phyloP scores from a whole-genome alignment of 2,888 invertebrate genomes.

The Ganaspis brasiliensis region DNA sequence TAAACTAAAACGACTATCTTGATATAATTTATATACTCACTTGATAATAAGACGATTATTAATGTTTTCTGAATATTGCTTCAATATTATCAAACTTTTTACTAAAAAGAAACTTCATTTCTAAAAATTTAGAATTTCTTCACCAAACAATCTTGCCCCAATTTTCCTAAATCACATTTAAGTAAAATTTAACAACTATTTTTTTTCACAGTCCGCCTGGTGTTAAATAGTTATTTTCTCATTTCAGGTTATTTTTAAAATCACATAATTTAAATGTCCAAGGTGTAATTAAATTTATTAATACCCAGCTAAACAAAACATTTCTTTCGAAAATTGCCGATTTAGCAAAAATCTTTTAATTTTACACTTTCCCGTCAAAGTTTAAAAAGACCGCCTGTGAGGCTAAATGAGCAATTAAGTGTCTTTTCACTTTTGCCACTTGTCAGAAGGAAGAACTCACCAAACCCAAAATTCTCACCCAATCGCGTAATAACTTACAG shows the following conservation, averaged over 20 bases:
- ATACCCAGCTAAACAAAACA: too few species aligned
- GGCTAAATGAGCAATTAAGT: conserved; percentile 34
- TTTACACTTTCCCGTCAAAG: conserved; percentile 3
- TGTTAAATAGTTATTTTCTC: too few species aligned
- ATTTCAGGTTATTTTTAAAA: conserved; percentile 47
- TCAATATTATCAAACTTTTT: not conserved
- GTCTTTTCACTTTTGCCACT: conserved; percentile 18
- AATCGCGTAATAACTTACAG: conserved; percentile 37
- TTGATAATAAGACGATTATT: conserved; percentile 7
- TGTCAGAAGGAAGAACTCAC: not conserved
- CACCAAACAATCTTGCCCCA: too few species aligned
- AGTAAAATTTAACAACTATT: too few species aligned
- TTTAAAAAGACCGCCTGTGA: not conserved
- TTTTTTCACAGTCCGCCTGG: too few species aligned
- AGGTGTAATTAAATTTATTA: too few species aligned
- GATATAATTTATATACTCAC: not conserved
- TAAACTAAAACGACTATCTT: not conserved
- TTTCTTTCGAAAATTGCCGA: not conserved
- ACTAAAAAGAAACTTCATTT: not conserved
- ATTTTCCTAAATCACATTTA: too few species aligned
- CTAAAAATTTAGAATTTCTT: not conserved
- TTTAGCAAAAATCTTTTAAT: not conserved
- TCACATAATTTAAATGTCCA: not conserved
- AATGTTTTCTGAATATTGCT: not conserved
- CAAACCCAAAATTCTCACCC: conserved; percentile 21